Percentiles rank a stretch among this genome's conserved stretches.
These are phyloP conservation scores for Papio anubis DNA, from an alignment of 2,113 vertebrate genomes.

Conservation along the genomic window DNA sequence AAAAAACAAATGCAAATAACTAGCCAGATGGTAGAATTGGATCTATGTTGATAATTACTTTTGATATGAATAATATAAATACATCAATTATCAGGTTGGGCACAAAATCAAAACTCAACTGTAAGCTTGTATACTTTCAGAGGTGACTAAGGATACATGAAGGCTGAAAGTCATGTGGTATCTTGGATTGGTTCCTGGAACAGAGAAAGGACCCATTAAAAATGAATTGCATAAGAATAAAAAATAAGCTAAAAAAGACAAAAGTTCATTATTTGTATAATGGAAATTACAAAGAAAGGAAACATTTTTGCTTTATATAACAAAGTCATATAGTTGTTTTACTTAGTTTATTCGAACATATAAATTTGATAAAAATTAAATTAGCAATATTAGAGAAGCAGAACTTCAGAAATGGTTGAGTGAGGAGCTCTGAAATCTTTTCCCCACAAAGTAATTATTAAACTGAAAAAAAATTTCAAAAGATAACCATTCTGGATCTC, in stretches of 20 bases:
- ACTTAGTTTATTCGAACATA: neutral
- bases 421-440: neutral
- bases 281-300: neutral
- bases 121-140: too few species aligned
- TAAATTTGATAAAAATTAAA: neutral
- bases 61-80: too few species aligned
- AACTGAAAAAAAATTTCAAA: neutral
- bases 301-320: neutral
- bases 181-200: neutral
- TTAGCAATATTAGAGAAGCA: neutral
- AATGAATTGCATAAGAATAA: neutral
- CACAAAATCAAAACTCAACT: neutral
- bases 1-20: neutral
- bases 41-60: neutral
- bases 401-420: neutral
- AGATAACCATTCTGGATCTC: neutral
- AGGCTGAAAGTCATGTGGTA: neutral
- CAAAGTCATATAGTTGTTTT: neutral
- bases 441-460: neutral
- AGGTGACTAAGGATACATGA: neutral
- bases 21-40: neutral
- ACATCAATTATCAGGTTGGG: neutral
- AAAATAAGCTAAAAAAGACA: neutral
- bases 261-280: neutral
- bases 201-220: neutral